These are phyloP conservation scores for Porites rus DNA, from an alignment of 92 coral and sea anemone genomes.

Conservation along the genomic window DNA sequence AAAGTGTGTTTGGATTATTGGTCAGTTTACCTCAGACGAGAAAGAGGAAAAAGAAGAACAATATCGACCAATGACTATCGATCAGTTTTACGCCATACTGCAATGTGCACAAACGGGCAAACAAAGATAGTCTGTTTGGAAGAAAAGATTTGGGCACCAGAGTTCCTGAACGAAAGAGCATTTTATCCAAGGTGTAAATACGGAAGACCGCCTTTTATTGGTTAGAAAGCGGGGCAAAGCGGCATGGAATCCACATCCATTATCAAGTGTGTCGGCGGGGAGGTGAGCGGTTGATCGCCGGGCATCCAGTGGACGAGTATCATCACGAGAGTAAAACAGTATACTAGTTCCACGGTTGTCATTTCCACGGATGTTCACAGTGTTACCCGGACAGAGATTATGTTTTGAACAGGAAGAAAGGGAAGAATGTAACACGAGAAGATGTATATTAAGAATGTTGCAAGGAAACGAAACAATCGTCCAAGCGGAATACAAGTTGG, in stretches of 20 bases:
- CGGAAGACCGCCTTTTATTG: not conserved
- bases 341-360: not conserved
- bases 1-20: not conserved
- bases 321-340: not conserved
- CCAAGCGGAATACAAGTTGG: not conserved
- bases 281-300: not conserved
- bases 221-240: not conserved
- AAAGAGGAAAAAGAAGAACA: not conserved
- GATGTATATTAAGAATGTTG: not conserved
- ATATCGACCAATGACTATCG: not conserved
- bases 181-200: not conserved
- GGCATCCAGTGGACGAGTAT: not conserved
- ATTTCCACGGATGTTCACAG: not conserved
- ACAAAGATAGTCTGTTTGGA: not conserved
- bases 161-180: not conserved
- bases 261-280: not conserved
- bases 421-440: not conserved
- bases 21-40: not conserved
- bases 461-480: not conserved
- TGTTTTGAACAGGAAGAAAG: not conserved
- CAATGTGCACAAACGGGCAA: not conserved
- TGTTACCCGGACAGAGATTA: not conserved
- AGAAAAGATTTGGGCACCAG: not conserved
- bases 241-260: not conserved
- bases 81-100: not conserved